phyloP scores from a whole-genome alignment of 2,113 vertebrate genomes.

The Candoia aspera region DNA sequence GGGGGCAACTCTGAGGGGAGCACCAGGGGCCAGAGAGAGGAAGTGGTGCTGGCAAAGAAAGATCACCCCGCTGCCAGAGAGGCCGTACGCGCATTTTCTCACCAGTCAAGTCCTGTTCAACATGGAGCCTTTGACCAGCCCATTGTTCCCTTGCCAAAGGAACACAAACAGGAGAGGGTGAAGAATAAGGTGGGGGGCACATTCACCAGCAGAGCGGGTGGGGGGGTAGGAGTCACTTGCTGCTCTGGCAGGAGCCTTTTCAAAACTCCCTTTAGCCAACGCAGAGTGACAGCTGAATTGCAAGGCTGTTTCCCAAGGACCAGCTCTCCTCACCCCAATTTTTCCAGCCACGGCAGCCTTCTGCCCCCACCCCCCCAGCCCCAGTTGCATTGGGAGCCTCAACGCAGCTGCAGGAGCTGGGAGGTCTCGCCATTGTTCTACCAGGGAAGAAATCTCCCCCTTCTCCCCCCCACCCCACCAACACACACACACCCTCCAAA shows the following conservation, averaged over 20 bases:
- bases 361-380: neutral
- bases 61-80: slow-evolving; percentile 27
- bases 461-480: neutral
- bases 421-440: slow-evolving; percentile 88
- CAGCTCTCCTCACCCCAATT: slow-evolving; percentile 53
- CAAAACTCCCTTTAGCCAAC: slow-evolving; percentile 77
- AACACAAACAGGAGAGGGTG: slow-evolving; percentile 80
- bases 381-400: slow-evolving; percentile 75
- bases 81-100: slow-evolving; percentile 73
- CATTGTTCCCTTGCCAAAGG: slow-evolving; percentile 88
- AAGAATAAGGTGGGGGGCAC: slow-evolving; percentile 81
- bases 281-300: slow-evolving; percentile 96
- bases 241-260: slow-evolving; percentile 82
- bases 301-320: slow-evolving; percentile 80
- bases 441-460: slow-evolving; percentile 71
- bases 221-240: slow-evolving; percentile 76
- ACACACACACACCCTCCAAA: neutral
- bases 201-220: slow-evolving; percentile 69
- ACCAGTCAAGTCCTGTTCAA: slow-evolving; percentile 83
- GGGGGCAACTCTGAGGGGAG: slow-evolving; percentile 18
- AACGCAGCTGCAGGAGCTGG: slow-evolving; percentile 87
- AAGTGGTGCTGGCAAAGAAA: slow-evolving; percentile 44
- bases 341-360: slow-evolving; percentile 62
- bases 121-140: slow-evolving; percentile 80
- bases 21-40: slow-evolving; percentile 34